Percentiles rank a stretch among this genome's conserved stretches.
Conservation (phyloP, 1,140 invertebrate species). For the Cherax destructor region DNA sequence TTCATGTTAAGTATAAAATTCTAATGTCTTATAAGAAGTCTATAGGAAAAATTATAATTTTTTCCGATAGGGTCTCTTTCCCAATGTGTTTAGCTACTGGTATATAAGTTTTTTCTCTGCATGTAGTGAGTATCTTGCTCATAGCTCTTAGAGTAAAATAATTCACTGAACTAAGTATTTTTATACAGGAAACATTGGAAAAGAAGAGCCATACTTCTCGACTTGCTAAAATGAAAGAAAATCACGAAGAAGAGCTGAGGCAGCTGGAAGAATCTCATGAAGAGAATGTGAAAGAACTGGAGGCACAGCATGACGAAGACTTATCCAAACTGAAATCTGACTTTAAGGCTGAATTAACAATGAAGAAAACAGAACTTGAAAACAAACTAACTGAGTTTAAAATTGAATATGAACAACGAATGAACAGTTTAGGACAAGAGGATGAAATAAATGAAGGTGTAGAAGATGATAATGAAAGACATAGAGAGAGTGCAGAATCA, state of each 20-base stretch:
- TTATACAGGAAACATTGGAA: conserved; percentile 37
- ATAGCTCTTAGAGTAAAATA: no score
- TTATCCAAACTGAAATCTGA: conserved; percentile 40
- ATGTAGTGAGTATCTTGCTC: no score
- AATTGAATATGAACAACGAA: conserved; percentile 61
- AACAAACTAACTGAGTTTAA: conserved; percentile 55
- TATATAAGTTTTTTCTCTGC: no score
- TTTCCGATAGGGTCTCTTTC: no score
- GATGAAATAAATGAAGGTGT: background rate
- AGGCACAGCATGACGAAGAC: conserved; percentile 35
- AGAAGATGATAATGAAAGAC: background rate
- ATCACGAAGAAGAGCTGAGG: conserved; percentile 15
- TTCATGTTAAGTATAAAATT: no score
- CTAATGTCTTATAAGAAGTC: no score
- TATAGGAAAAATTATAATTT: no score
- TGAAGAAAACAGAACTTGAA: conserved; percentile 48
- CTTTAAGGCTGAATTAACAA: conserved; percentile 50
- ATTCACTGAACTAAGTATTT: background rate
- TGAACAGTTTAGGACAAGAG: conserved; percentile 39
- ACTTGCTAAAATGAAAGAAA: conserved; percentile 31
- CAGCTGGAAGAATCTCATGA: conserved; percentile 21
- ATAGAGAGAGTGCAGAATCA: background rate
- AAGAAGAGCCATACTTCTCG: conserved; percentile 35
- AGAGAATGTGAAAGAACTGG: conserved; percentile 17
- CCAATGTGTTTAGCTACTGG: no score